Evolutionary conservation across 2,888 invertebrate species (phyloP), one percentile per base, ranked within the genome.

Genomic region (Torymus auratus): DNA sequence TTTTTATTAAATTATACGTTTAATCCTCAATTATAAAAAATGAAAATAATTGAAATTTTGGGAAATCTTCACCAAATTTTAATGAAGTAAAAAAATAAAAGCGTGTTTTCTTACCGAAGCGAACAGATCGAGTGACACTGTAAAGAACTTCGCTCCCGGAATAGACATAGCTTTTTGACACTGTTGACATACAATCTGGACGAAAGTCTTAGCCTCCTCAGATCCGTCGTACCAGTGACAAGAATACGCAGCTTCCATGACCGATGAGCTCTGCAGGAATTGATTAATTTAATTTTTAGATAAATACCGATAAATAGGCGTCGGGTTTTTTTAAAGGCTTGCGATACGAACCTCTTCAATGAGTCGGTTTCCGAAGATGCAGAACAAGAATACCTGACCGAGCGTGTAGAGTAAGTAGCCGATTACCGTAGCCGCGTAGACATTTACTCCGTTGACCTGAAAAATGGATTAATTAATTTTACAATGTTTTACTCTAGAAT

Each of bases 191-290:
- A 97, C 96, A 86, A 97, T 97, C 91, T 96, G 96, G 1, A 97
- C 96, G 89, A 97, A 97, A 50, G 96, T 96, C 91, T 96, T 96
- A 0, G 96, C 96, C 87, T 97, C 96, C 88, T 97, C 96, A 0
- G 96, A 96, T 7, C 96, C 96, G 85, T 96, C 96, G 89, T 96
- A 97, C 96, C 96, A 97, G 84, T 96, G 96, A 86, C 96, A 96
- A 68, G 96, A 96, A 91, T 96, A 97, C 0, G 96, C 96, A 0
- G 96, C 96, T 91, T 97, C 96, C 96, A 96, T 96, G 5, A 97
- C 96, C 2, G 96, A 96, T 81, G 96, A 96, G 87, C 96, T 96
- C 96, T 96, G 88, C 11, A 20, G 41, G 41, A 41, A 41, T 7
- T 7, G 7, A 10, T 7, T 10, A 41, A 7, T 41, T 41, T 41